Evolutionary conservation across 2,113 vertebrate genomes (phyloP).

Genomic region (Strigops habroptila): DNA sequence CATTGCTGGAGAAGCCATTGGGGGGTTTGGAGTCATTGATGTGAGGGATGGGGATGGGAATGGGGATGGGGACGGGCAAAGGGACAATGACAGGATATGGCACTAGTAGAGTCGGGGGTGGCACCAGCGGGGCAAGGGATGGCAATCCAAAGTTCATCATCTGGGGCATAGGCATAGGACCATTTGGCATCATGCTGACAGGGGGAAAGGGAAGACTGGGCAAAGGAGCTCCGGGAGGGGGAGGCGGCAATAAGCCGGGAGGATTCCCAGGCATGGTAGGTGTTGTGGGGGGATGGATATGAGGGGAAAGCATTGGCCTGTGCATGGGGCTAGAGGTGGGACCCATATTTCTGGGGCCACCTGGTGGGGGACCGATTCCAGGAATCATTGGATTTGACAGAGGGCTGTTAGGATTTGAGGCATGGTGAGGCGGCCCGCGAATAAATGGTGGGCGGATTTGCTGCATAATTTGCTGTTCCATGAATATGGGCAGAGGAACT

Average conservation of each 20-base stretch:
- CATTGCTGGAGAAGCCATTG: constrained; percentile 85
- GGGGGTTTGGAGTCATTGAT: constrained; percentile 84
- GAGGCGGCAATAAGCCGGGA: constrained; percentile 85
- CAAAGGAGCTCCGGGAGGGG: constrained; percentile 84
- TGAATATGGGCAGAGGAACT: constrained; percentile 94
- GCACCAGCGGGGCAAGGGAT: constrained; percentile 93
- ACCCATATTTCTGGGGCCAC: constrained; percentile 84
- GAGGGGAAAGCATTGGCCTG: constrained; percentile 90
- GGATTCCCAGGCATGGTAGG: constrained; percentile 86
- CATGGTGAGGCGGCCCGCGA: constrained; percentile 83
- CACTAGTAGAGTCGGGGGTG: constrained; percentile 94
- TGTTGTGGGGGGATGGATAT: constrained; percentile 87
- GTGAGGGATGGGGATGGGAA: constrained; percentile 93
- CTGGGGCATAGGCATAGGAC: constrained; percentile 89
- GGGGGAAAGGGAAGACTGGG: constrained; percentile 90
- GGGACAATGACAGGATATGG: constrained; percentile 98
- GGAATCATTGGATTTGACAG: constrained; percentile 93
- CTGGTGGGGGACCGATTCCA: constrained; percentile 88
- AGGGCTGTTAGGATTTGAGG: constrained; percentile 90
- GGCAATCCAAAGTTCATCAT: constrained; percentile 97
- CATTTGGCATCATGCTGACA: constrained; percentile 94
- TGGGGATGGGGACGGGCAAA: constrained; percentile 94
- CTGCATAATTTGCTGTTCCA: constrained; percentile 99
- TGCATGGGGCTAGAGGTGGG: constrained; percentile 95
- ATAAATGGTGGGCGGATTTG: constrained; percentile 93